Percentiles rank a stretch among this genome's conserved stretches.
phyloP scores from a whole-genome alignment of 2,888 invertebrate species.

The Athalia circularis region DNA sequence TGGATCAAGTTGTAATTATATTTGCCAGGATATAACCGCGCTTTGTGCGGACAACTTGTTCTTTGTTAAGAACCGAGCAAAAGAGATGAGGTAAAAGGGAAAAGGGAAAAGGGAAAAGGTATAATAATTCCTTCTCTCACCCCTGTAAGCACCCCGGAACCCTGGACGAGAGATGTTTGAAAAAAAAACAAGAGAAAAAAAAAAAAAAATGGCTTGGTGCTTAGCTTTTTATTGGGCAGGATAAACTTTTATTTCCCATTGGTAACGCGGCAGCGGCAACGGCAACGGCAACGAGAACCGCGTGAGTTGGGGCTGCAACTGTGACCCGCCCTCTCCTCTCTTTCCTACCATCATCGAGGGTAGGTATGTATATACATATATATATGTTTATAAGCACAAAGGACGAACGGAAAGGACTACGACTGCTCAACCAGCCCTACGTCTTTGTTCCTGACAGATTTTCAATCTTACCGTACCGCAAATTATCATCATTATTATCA shows the following conservation, averaged over 20 bases:
- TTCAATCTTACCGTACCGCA: conserved; percentile 32
- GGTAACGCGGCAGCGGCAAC: conserved; percentile 15
- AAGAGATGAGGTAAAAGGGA: neutral
- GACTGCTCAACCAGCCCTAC: conserved; percentile 8
- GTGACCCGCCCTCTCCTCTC: conserved; percentile 32
- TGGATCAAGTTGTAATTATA: conserved; percentile 36
- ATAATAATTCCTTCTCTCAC: conserved; percentile 31
- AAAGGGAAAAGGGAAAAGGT: neutral
- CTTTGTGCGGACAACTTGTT: conserved; percentile 23
- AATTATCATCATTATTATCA: conserved; percentile 6
- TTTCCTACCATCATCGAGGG: conserved; percentile 10
- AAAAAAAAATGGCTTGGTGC: conserved; percentile 29
- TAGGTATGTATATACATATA: neutral
- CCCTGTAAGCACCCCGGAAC: neutral
- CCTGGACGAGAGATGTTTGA: conserved; percentile 39
- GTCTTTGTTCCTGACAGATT: conserved; percentile 43
- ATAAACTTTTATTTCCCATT: conserved; percentile 43
- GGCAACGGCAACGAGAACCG: neutral
- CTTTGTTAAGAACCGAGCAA: conserved; percentile 15
- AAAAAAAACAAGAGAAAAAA: too few species aligned
- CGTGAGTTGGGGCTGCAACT: conserved; percentile 35
- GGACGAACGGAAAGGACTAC: conserved; percentile 37
- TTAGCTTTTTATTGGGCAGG: conserved; percentile 44
- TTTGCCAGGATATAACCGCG: conserved; percentile 16
- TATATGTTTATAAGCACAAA: conserved; percentile 11